Evolutionary conservation across 1,140 invertebrate genomes (phyloP), one percentile per base, ranked within the genome.

Genomic region (Drosophila orosa): DNA sequence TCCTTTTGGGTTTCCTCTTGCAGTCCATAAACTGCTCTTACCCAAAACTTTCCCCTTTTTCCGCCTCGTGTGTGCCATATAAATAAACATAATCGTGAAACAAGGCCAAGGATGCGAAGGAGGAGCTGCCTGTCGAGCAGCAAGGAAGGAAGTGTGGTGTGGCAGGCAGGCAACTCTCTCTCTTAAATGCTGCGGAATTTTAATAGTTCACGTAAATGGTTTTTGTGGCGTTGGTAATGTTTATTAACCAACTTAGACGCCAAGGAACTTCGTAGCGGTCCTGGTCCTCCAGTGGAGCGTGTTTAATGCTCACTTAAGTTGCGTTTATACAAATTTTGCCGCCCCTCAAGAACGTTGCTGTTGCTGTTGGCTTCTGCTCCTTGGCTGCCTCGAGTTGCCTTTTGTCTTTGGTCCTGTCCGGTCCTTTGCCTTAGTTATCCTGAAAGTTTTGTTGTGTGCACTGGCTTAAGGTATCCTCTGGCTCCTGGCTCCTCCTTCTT

Each of bases 231-330:
- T 89, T 84, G 73, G 85, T 89, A 87, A 87, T 87, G 84, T 87
- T 87, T 87, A 87, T 89, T 90, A 89, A 84, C 84, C 85, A 84
- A 84, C 80, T 90, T 89, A 80, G 82, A 60, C 60, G 47, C 63
- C 62, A 72, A 29, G 52, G 35, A 74, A 56, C 59, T 72, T 55
- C 19, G 27, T 5, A 19, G 69, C 19, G 13, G 19, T 42, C 3
- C 29, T 73, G 56, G 61, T 84, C 62, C 80, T 86, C 50, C 75
- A 78, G 73, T 89, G 76, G 62, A 89, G 84, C 84, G 77, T 84
- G 68, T 90, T 90, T 89, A 87, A 87, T 87, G 76, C 84, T 84
- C 84, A 83, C 84, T 87, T 89, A 89, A 87, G 84, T 87, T 87
- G 77, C 84, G 84, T 89, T 90, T 78, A 89, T 80, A 89, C 85